Percentiles rank a stretch among this genome's conserved stretches.
Evolutionary conservation across 2,113 vertebrate species (phyloP).

Genomic region (Psilopsiagon aymara): DNA sequence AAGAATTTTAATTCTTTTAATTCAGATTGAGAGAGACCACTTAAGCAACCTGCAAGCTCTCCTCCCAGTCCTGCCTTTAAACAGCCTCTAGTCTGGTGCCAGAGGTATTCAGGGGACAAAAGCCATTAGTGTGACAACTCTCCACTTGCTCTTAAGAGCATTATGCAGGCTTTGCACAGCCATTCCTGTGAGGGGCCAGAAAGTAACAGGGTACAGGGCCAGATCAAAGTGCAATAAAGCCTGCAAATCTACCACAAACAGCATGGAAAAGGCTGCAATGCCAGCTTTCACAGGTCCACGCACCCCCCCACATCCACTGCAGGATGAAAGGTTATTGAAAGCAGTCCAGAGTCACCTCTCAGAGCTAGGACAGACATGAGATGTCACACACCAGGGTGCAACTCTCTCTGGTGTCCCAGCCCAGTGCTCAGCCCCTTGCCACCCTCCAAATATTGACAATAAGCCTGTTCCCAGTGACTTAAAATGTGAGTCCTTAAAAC

Average conservation of each 20-base stretch:
- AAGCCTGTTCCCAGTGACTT: not conserved
- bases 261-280: not conserved
- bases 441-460: not conserved
- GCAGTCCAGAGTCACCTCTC: not conserved
- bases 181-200: not conserved
- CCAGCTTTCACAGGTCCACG: not conserved
- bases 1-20: constrained; percentile 50
- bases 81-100: not conserved
- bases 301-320: not conserved
- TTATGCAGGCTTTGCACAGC: not conserved
- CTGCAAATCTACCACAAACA: not conserved
- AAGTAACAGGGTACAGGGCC: not conserved
- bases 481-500: not conserved
- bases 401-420: not conserved
- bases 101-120: not conserved
- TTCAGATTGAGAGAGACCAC: not conserved
- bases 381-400: accelerated
- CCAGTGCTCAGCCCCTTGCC: not conserved
- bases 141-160: not conserved
- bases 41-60: not conserved
- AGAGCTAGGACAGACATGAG: not conserved
- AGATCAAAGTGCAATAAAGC: not conserved
- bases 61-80: not conserved
- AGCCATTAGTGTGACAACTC: not conserved
- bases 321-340: not conserved